Conservation (phyloP, 2,113 vertebrate species). For the Chiloscyllium plagiosum region DNA sequence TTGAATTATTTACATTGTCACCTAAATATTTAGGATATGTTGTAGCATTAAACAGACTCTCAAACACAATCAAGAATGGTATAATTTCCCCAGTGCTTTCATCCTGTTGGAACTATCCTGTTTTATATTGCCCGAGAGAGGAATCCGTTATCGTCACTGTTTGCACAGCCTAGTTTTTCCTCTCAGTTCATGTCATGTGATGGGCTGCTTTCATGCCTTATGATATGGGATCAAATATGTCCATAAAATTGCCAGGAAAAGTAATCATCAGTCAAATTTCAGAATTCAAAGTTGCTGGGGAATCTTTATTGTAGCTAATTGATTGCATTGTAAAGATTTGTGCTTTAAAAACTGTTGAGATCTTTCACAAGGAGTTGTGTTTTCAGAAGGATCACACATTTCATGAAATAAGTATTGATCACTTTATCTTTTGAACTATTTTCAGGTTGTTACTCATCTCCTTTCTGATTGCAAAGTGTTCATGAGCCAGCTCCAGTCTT, state of each 20-base stretch:
- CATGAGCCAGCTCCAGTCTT: neutral
- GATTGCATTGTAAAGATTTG: neutral
- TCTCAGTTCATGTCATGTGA: neutral
- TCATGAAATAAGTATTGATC: neutral
- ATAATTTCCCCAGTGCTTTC: neutral
- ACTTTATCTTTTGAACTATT: neutral
- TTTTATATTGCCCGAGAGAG: neutral
- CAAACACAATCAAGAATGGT: neutral
- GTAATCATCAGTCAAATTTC: conserved; percentile 1
- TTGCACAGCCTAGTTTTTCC: neutral
- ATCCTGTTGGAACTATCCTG: neutral
- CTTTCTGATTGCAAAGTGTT: neutral
- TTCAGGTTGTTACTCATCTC: neutral
- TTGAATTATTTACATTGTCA: neutral
- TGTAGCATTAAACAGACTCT: neutral
- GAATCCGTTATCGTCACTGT: neutral
- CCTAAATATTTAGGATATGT: neutral
- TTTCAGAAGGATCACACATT: neutral
- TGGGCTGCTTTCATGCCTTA: neutral
- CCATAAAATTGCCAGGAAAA: neutral
- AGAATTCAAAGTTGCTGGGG: neutral
- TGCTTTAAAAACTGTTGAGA: neutral
- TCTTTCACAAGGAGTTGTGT: neutral
- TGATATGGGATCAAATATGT: neutral
- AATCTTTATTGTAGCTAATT: neutral